These are phyloP conservation scores for Odocoileus hemionus DNA, from an alignment of 2,113 vertebrate genomes.

Conservation along the genomic window DNA sequence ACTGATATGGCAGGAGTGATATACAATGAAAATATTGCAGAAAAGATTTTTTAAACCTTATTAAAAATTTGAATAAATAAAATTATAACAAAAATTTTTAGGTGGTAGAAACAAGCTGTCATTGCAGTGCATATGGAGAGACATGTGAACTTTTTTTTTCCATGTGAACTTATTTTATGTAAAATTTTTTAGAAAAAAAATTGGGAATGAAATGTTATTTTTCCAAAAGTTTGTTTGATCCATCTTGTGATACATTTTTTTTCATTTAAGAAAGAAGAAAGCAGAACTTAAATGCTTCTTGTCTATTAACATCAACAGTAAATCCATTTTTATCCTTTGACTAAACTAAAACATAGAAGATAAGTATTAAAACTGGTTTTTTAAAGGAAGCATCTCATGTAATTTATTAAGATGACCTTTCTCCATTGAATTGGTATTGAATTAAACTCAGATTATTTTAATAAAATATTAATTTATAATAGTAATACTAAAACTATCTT, in stretches of 20 bases:
- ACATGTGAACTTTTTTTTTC: neutral
- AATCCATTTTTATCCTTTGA: neutral
- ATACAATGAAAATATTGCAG: neutral
- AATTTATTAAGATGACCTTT: neutral
- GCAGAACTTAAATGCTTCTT: neutral
- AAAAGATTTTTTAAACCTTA: neutral
- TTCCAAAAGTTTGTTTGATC: neutral
- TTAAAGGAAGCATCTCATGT: neutral
- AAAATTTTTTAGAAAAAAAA: neutral
- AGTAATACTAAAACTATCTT: neutral
- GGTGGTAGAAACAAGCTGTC: neutral
- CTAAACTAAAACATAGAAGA: neutral
- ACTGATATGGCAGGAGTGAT: neutral
- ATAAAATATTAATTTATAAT: neutral
- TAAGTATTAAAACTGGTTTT: neutral
- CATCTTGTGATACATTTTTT: neutral
- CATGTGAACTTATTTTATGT: neutral
- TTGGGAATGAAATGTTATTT: neutral
- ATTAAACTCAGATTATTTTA: neutral
- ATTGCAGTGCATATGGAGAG: neutral
- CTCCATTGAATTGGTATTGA: neutral
- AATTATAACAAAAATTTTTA: neutral
- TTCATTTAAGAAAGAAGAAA: neutral
- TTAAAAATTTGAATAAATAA: neutral
- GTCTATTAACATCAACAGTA: neutral